These are phyloP conservation scores for Gari tellinella DNA, from an alignment of 2,888 invertebrate species.

Conservation along the genomic window DNA sequence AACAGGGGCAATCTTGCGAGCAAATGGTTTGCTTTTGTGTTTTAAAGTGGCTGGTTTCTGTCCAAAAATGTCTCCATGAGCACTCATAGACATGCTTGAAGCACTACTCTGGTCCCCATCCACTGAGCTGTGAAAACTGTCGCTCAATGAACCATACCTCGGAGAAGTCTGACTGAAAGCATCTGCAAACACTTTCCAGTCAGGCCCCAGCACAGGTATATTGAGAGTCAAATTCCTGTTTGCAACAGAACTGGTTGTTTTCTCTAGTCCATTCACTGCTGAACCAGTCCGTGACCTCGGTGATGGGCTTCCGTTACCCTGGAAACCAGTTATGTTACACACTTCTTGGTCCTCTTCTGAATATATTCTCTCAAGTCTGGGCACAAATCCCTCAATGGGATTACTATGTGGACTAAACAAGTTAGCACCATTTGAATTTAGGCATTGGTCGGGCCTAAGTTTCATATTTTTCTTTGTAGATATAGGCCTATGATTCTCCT, in stretches of 20 bases:
- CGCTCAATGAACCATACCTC: conserved; percentile 53
- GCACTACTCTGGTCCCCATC: conserved; percentile 28
- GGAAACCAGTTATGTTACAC: conserved; percentile 69
- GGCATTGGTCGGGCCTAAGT: neutral
- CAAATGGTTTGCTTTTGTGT: conserved; percentile 60
- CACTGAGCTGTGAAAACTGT: conserved; percentile 43
- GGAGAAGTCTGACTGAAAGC: conserved; percentile 64
- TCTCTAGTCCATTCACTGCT: conserved; percentile 47
- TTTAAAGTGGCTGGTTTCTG: conserved; percentile 36
- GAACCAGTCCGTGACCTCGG: conserved; percentile 28
- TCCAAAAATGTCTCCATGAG: conserved; percentile 36
- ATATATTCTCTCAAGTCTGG: conserved; percentile 58
- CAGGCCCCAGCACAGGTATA: conserved; percentile 55
- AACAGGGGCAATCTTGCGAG: conserved; percentile 60
- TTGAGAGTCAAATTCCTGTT: conserved; percentile 49
- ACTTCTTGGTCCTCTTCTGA: conserved; percentile 78
- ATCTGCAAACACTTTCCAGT: conserved; percentile 56
- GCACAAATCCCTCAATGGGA: conserved; percentile 21
- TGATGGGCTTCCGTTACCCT: conserved; percentile 32
- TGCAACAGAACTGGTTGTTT: conserved; percentile 34
- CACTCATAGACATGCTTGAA: conserved; percentile 40
- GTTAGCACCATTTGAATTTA: conserved; percentile 45
- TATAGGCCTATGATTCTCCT: conserved; percentile 44
- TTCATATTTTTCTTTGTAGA: conserved; percentile 27
- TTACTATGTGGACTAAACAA: conserved; percentile 14